Percentiles rank a stretch among this genome's conserved stretches.
Evolutionary conservation across 1,140 invertebrate genomes (phyloP).

Genomic region (Pararge aegeria): DNA sequence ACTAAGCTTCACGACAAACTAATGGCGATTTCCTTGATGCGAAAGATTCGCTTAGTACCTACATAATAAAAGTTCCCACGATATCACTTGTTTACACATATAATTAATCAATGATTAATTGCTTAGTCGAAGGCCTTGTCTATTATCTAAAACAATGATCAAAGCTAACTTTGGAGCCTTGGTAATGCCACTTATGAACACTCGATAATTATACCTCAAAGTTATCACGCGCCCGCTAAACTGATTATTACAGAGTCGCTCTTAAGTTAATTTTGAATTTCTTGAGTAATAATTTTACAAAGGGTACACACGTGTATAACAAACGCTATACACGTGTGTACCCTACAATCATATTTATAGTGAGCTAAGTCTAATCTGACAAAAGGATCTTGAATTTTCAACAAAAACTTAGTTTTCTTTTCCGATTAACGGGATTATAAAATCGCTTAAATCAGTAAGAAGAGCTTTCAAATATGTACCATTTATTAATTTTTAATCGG

Average conservation of each 20-base stretch:
- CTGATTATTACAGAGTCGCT: constrained; percentile 23
- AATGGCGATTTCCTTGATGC: constrained; percentile 18
- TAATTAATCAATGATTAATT: constrained; percentile 13
- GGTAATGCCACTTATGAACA: constrained; percentile 3
- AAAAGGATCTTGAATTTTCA: too few relatives aligned
- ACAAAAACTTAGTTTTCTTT: too few relatives aligned
- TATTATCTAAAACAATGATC: constrained; percentile 12
- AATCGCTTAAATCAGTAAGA: too few relatives aligned
- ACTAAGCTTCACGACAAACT: too few relatives aligned
- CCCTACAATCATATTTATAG: too few relatives aligned
- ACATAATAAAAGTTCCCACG: constrained; percentile 13
- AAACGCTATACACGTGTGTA: too few relatives aligned
- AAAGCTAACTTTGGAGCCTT: constrained; percentile 13
- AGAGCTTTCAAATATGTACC: too few relatives aligned
- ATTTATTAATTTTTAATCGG: too few relatives aligned
- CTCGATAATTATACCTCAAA: constrained; percentile 39
- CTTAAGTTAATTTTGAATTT: constrained; percentile 19
- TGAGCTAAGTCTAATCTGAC: too few relatives aligned
- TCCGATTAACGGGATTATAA: too few relatives aligned
- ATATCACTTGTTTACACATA: constrained; percentile 13
- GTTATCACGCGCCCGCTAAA: constrained; percentile 36
- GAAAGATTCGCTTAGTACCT: constrained; percentile 17
- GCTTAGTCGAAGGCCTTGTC: constrained; percentile 8
- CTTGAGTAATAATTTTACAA: background rate
- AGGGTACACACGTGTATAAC: background rate